Base-by-base conservation (phyloP, 2,888 invertebrate species). In the Cynaeus angustus region DNA sequence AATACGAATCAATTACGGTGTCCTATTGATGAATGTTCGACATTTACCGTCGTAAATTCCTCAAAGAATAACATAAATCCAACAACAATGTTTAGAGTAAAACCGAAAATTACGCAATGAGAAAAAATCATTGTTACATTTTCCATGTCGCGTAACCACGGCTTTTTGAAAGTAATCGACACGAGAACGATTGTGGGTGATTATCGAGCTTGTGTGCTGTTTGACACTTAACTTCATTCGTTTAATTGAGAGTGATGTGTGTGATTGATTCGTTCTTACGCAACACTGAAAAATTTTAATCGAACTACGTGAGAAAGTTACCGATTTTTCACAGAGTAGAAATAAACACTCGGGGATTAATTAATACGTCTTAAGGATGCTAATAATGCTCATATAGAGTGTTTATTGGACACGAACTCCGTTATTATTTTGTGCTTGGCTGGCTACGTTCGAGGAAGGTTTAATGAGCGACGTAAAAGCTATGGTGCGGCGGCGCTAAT, bases 1-100 rank as follows among this genome's bases (percentile, higher is more conserved):
- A 67, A 67, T 67, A 67, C 46, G 64, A 68, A 68, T 64, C 68
- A 68, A 68, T 68, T 68, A 68, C 65, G 33, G 26, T 58, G 30
- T 43, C 45, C 69, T 58, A 69, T 65, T 59, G 58, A 69, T 43
- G 41, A 33, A 50, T 64, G 28, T 43, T 43, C 65, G 69, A 58
- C 64, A 69, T 69, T 69, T 64, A 58, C 61, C 16, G 46, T 13
- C 26, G 52, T 59, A 68, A 68, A 61, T 62, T 53, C 67, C 56
- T 10, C 28, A 46, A 66, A 66, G 55, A 66, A 55, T 43, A 58
- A 58, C 45, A 41, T 58, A 58, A 58, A 38, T 38, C 46, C 46
- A 1, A 43, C 5, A n/a, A 41, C 56, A 56, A 55, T 55, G 56
- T 10, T 56, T 14, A 7, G 45, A n/a, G 43, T 9, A 58, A 43